A percentile compares a stretch with the other conserved stretches of the same genome.
These are phyloP conservation scores for Mythimna lalbum DNA, from an alignment of 2,888 invertebrate species.

Conservation along the genomic window DNA sequence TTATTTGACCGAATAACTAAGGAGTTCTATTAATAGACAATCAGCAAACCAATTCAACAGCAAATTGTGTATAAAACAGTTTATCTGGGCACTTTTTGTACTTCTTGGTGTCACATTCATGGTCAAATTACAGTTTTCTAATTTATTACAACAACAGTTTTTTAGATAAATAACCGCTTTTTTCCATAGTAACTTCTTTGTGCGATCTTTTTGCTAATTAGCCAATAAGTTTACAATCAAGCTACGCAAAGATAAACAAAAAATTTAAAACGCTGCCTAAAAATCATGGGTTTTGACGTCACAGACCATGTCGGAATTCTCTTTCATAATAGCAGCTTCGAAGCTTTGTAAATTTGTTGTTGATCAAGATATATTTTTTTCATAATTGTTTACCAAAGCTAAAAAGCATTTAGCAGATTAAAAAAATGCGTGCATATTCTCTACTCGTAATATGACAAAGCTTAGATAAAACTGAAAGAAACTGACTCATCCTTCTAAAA, in stretches of 20 bases:
- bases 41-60: background rate
- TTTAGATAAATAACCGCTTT: background rate
- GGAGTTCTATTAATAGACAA: constrained; percentile 29
- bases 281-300: no score
- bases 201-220: background rate
- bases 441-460: background rate
- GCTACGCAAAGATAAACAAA: background rate
- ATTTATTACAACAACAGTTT: constrained; percentile 1
- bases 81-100: constrained; percentile 10
- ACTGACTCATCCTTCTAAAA: constrained; percentile 27
- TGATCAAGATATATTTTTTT: no score
- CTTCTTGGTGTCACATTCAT: constrained; percentile 14
- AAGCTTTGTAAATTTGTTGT: no score
- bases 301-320: no score
- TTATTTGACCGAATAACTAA: constrained; percentile 30
- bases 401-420: no score
- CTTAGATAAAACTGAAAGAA: constrained; percentile 3
- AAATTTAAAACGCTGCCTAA: background rate
- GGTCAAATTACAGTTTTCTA: constrained; percentile 13
- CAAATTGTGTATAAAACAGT: background rate
- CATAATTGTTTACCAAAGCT: no score
- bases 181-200: no score
- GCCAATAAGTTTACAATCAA: background rate
- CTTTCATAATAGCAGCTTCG: no score
- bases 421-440: no score